A percentile compares a stretch with the other conserved stretches of the same genome.
These are phyloP conservation scores for Porites australiensis DNA, from an alignment of 64 coral and sea anemone species.

Conservation along the genomic window DNA sequence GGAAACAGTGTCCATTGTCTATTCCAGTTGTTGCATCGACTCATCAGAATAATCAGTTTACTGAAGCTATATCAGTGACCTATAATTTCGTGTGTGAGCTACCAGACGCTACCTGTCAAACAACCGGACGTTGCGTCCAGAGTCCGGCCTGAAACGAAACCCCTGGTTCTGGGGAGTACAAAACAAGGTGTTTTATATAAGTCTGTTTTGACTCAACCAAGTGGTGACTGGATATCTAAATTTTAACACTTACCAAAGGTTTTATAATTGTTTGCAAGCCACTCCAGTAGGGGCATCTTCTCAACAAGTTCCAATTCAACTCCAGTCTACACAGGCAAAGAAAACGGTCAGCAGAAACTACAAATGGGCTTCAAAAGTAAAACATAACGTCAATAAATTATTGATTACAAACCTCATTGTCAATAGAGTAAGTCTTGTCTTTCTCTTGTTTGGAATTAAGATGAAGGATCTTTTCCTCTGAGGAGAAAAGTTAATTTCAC, in stretches of 20 bases:
- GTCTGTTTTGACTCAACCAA: too few relatives aligned
- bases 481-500: neutral
- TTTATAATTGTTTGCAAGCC: constrained; percentile 99
- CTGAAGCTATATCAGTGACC: too few relatives aligned
- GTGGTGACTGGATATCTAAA: neutral
- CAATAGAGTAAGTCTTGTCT: constrained; percentile 98
- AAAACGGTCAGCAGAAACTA: neutral
- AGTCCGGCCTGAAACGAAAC: too few relatives aligned
- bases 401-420: constrained; percentile 77
- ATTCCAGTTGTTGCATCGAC: too few relatives aligned
- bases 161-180: too few relatives aligned
- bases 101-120: too few relatives aligned
- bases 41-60: too few relatives aligned
- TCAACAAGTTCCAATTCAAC: constrained; percentile 95
- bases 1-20: too few relatives aligned
- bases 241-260: constrained; percentile 81
- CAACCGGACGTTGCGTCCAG: too few relatives aligned
- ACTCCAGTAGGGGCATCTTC: constrained; percentile 92
- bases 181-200: too few relatives aligned
- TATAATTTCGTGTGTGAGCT: too few relatives aligned
- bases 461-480: constrained; percentile 96
- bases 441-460: constrained; percentile 96
- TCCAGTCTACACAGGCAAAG: constrained; percentile 71
- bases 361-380: neutral
- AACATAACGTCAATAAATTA: neutral